Base-by-base conservation (phyloP, 2,888 invertebrate species). In the Cheiracanthium punctorium region DNA sequence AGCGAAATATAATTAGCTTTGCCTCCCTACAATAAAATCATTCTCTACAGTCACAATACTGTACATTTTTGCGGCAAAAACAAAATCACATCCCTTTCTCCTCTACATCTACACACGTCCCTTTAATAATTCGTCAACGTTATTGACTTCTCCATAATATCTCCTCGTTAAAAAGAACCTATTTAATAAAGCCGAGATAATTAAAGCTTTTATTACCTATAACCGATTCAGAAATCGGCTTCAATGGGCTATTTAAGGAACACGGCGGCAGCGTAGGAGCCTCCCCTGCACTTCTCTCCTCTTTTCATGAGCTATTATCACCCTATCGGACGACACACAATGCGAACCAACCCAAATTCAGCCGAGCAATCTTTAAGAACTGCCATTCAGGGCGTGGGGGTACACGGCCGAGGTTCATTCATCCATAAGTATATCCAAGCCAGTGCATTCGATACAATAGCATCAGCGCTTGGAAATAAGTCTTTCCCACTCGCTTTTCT, bases 181-280 rank as follows among this genome's bases (percentile, higher is more conserved):
- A 79, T 79, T 85, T 85, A 85, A 85, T 85, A 85, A 74, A 76
- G 65, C 73, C 69, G 79, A 85, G 73, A 73, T 85, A 85, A 85
- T 85, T 85, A 85, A 85, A 80, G 74, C 84, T 85, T 85, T 85
- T 85, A 85, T 80, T 79, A 73, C 73, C 84, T 74, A 85, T 79
- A 85, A 74, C 79, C 84, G 73, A 85, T 85, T 74, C 79, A 79
- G 52, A 73, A 67, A 64, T 72, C 79, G 52, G 32, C 41, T 52
- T 79, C 73, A 85, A 85, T 85, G 58, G 79, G 58, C 84, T 85
- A 85, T 79, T 85, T 85, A 79, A 79, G 79, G 74, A 85, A 80
- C 58, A 85, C 74, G 73, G 64, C 73, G 17, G 82, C 73, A 58
- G 20, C 5, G 24, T 4, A 24, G 58, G 52, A 29, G 48, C 24